Evolutionary conservation across 1,140 invertebrate species (phyloP), one percentile per base, ranked within the genome.

Genomic region (Campoletis sonorensis): DNA sequence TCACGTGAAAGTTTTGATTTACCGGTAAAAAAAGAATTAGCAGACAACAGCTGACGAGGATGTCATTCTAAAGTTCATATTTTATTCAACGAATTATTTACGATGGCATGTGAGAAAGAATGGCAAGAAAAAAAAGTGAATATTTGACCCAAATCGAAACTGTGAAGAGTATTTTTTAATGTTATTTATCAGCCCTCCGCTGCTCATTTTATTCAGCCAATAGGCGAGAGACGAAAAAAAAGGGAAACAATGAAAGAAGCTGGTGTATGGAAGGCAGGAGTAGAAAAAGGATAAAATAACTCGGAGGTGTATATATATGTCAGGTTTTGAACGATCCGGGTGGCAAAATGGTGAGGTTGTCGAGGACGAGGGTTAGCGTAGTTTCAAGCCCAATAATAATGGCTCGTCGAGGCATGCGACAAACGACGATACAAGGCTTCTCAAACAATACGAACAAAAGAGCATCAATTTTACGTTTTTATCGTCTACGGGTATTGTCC

Each of bases 401-500:
- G 86, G 86, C 82, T 88, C 86, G 87, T 85, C 85, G 86, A 87
- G 87, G 88, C 88, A 87, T 89, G 88, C 87, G 86, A 90, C 89
- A 90, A 91, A 90, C 88, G 88, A 54, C 71, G 71, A 84, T 90
- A 87, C 88, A 88, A 88, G 87, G 75, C 87, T 87, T 84, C 87
- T 90, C 89, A 89, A 91, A 91, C 90, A 91, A 91, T 87, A 84
- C 86, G 85, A 86, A 91, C 91, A 91, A 91, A 91, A 89, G 88
- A 90, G 90, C 89, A 92, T 92, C 90, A 91, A 91, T 91, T 91
- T 91, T 90, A 91, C 89, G 90, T 92, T 92, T 92, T 92, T 92
- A 92, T 91, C 90, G 88, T 87, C 78, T 80, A 1, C 21, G 23
- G 23, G 54, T 81, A 90, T 91, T 91, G 90, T 91, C 88, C 90